Base-by-base conservation (phyloP, 2,888 invertebrate species). In the Pedicia rivosa region DNA sequence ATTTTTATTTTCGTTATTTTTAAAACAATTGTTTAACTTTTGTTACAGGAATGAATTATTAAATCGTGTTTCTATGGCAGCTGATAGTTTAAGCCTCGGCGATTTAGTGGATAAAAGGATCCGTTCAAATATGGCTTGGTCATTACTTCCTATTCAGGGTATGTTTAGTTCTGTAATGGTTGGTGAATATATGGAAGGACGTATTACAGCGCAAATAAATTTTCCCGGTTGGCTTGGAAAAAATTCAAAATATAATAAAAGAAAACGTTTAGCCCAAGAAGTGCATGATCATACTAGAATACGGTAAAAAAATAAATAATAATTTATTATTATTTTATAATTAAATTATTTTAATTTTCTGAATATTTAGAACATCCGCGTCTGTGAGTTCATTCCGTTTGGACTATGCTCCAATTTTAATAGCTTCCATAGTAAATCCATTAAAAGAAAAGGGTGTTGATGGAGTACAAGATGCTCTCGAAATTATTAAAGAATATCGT, bases 161-260 rank as follows among this genome's bases (percentile, higher is more conserved):
- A 77, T 91, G 63, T 87, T 78, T 60, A 78, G 88, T 28, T 87
- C 88, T 10, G 88, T 94, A 28, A 65, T 95, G 38, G 97, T 97
- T 0, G 92, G 95, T 0, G 72, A 80, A 48, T 65, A 72, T 37
- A 72, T 97, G 72, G 68, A 77, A 17, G 97, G 97, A 0, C 70
- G 77, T 51, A 59, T 92, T 40, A 64, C 69, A 0, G 75, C 72
- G 0, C 80, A 80, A 65, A 80, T 92, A 14, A 78, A 80, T 52
- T 98, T 98, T 60, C 98, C 98, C 3, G 65, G 72, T 26, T 98
- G 97, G 95, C 73, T 98, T 37, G 98, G 98, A 2, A 90, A 90
- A 62, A 88, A 94, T 64, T 95, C 97, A 0, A 78, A 74, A 43
- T 64, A 70, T 13, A 74, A 64, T 44, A 97, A 95, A 64, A 75